Evolutionary conservation across 2,888 invertebrate genomes (phyloP).

Genomic region (Ptychoptera albimana): DNA sequence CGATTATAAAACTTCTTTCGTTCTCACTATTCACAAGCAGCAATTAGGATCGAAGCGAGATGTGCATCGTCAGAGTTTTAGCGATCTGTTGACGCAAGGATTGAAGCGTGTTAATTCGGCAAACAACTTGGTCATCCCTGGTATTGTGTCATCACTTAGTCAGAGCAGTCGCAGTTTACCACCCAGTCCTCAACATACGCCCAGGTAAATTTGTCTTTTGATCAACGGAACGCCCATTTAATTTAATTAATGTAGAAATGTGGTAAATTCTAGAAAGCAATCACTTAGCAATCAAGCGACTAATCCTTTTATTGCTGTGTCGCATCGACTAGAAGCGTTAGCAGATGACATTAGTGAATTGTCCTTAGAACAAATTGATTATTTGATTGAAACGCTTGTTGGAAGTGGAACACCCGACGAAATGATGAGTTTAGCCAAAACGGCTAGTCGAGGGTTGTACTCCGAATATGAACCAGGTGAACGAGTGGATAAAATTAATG

Average conservation of each 20-base stretch:
- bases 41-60: slow-evolving; percentile 5
- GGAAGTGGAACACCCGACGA: slow-evolving; percentile 43
- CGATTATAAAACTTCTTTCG: too few species aligned
- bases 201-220: slow-evolving; percentile 27
- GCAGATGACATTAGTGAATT: slow-evolving; percentile 18
- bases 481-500: slow-evolving; percentile 62
- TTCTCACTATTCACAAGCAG: too few species aligned
- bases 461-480: slow-evolving; percentile 49
- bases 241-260: not conserved
- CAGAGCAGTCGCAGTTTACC: slow-evolving; percentile 48
- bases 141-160: slow-evolving; percentile 33
- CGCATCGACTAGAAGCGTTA: slow-evolving; percentile 23
- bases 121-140: slow-evolving; percentile 46
- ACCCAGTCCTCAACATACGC: slow-evolving; percentile 60
- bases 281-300: slow-evolving; percentile 35
- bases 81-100: slow-evolving; percentile 34
- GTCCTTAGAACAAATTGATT: slow-evolving; percentile 21
- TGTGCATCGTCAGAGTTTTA: slow-evolving; percentile 25
- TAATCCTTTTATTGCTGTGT: slow-evolving; percentile 38
- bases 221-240: not conserved
- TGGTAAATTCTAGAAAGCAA: slow-evolving; percentile 34
- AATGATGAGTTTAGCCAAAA: slow-evolving; percentile 77
- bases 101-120: slow-evolving; percentile 57
- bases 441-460: slow-evolving; percentile 70
- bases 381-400: slow-evolving; percentile 25